Evolutionary conservation across 2,113 vertebrate species (phyloP), one percentile per base, ranked within the genome.

Genomic region (Eulacestoma nigropectus): DNA sequence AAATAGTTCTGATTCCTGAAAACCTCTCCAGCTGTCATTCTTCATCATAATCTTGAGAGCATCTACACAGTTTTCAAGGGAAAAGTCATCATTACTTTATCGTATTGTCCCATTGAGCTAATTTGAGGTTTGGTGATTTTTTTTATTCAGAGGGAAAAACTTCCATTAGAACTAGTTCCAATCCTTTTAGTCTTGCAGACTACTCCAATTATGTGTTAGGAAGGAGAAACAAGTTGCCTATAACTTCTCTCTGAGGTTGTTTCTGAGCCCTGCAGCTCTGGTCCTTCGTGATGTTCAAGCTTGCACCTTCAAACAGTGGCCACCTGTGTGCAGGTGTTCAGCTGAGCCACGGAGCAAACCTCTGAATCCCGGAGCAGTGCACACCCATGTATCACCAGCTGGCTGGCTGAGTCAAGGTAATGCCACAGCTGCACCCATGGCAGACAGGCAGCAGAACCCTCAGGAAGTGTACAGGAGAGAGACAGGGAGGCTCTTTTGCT

Each of bases 401-500:
- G 55, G 6, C 20, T 62, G 23, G 4, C 69, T 35, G 33, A 68
- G 49, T 3, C 21, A 29, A 21, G 30, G n/a, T 25, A 25, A 9
- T 15, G 18, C 17, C 23, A 27, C 15, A 44, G 53, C 30, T 42
- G 13, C 13, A 39, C 30, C 35, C 16, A 33, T 10, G 27, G 19
- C 25, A 39, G 50, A 27, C 6, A 39, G 39, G 15, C 32, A 39
- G 27, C 16, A 49, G 37, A 64, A 27, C 10, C 23, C n/a, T 37
- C 4, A 4, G 16, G 27, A 64, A 41, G 13, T 11, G 9, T 30
- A 7, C 6, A 10, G 30, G 19, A 70, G 11, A 33, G 13, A 22
- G 9, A 25, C 10, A 30, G 29, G 0, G 0, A 56, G 53, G 33
- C 18, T 7, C 30, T 35, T 0, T 16, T 52, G 7, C 32, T 70